Evolutionary conservation across 1,140 invertebrate species (phyloP).

Genomic region (Drosophila arizonae): DNA sequence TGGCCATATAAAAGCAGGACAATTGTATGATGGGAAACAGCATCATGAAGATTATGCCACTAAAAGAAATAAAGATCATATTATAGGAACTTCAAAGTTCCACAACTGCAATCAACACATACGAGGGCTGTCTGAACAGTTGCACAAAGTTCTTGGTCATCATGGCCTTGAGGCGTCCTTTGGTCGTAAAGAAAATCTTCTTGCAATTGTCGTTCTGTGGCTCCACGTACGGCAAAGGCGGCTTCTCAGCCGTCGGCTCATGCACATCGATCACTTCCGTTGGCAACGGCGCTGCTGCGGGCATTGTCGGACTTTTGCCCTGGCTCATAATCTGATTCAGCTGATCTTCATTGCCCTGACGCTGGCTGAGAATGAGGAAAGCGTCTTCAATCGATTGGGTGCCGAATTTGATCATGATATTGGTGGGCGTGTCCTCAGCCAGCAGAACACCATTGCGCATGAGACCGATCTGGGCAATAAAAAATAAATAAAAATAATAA

Average conservation of each 20-base stretch:
- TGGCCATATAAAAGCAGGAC: slow-evolving; percentile 90
- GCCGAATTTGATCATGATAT: slow-evolving; percentile 86
- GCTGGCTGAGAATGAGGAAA: slow-evolving; percentile 87
- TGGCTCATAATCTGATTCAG: slow-evolving; percentile 55
- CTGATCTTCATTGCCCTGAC: slow-evolving; percentile 84
- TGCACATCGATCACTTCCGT: slow-evolving; percentile 69
- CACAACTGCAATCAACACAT: slow-evolving; percentile 56
- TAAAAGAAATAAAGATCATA: slow-evolving; percentile 69
- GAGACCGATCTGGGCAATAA: slow-evolving; percentile 89
- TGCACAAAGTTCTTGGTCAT: slow-evolving; percentile 86
- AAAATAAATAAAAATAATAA: background rate
- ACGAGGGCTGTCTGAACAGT: slow-evolving; percentile 87
- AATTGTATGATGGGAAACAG: slow-evolving; percentile 91
- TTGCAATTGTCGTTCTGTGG: slow-evolving; percentile 64
- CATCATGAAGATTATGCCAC: slow-evolving; percentile 90
- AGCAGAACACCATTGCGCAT: slow-evolving; percentile 93
- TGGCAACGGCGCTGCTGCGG: slow-evolving; percentile 51
- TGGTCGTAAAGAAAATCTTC: slow-evolving; percentile 75
- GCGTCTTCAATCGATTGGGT: slow-evolving; percentile 89
- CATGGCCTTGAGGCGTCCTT: slow-evolving; percentile 76
- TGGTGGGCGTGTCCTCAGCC: slow-evolving; percentile 91
- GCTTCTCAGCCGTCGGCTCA: slow-evolving; percentile 52
- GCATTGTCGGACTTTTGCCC: slow-evolving; percentile 54
- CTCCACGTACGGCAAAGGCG: slow-evolving; percentile 57
- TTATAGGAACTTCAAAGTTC: background rate